phyloP scores from a whole-genome alignment of 2,113 vertebrate species.

The Anseranas semipalmata region DNA sequence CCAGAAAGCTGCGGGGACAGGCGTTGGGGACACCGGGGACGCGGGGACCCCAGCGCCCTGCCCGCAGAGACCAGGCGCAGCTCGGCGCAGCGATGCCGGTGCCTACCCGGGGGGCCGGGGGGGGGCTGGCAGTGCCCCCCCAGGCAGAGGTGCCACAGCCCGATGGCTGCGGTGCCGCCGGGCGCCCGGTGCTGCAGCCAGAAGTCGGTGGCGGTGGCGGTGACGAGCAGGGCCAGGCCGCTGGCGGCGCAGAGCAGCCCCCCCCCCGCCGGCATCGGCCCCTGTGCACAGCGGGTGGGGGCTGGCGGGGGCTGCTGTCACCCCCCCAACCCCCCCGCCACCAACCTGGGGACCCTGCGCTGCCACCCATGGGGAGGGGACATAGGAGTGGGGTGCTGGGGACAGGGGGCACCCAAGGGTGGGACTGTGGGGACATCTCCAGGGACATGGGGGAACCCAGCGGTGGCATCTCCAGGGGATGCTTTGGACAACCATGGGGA shows the following conservation, averaged over 20 bases:
- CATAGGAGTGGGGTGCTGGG: too few relatives aligned
- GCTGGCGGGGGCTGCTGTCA: background rate
- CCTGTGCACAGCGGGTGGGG: background rate
- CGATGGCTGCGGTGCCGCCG: constrained; percentile 80
- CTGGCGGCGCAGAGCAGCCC: constrained; percentile 82
- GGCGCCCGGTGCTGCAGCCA: constrained; percentile 86
- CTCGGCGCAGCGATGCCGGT: too few relatives aligned
- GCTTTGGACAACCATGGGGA: background rate
- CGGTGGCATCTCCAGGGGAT: background rate
- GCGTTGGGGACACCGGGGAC: background rate
- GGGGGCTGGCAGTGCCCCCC: constrained; percentile 84
- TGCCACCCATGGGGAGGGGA: too few relatives aligned
- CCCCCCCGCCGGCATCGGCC: constrained; percentile 61
- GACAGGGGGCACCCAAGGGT: too few relatives aligned
- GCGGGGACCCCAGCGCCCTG: background rate
- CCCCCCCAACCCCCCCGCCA: background rate
- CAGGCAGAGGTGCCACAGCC: constrained; percentile 86
- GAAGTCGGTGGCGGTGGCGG: constrained; percentile 84
- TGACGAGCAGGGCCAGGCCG: constrained; percentile 82
- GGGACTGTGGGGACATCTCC: too few relatives aligned
- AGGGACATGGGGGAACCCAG: too few relatives aligned
- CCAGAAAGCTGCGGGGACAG: constrained; percentile 78
- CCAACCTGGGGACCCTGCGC: background rate
- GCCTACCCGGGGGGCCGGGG: constrained; percentile 62
- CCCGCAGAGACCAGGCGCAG: background rate